Evolutionary conservation across 2,113 vertebrate genomes (phyloP), one percentile per base, ranked within the genome.

Genomic region (Zingel zingel): DNA sequence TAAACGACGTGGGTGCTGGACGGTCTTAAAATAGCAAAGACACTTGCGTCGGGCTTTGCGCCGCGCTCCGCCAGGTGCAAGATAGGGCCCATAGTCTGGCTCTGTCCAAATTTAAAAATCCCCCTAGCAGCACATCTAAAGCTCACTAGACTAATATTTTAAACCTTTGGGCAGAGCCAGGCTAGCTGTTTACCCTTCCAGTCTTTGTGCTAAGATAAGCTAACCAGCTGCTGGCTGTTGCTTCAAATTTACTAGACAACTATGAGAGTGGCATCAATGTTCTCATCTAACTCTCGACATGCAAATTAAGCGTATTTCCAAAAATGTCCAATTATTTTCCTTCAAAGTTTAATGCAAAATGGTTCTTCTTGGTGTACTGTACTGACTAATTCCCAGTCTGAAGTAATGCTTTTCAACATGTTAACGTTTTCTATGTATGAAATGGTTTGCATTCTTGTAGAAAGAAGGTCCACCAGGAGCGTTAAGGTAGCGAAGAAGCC

Each of bases 371-470:
- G n/a, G n/a, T 66, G 15, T 45, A 15, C 21, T 47, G n/a, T 23
- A 59, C 2, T 59, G 30, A 59, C 2, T 59, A 59, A 59, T 62
- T 61, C 39, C 39, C 39, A 39, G 39, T 39, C 54, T 18, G 10
- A 25, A 25, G 56, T 57, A 5, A 15, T 27, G 25, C 16, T 15
- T 27, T 51, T 5, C 9, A 13, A 61, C 47, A n/a, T 25, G 4
- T 73, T 51, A 23, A 43, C 54, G 65, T 73, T 64, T 23, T 21
- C n/a, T 25, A 2, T 65, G 81, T 25, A 30, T 65, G 4, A 69
- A 59, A 54, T n/a, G 18, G 23, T 74, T 89, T 78, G 63, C 61
- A 27, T 77, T 76, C 86, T 84, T 33, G 16, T 88, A 94, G 92
- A 81, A 2, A 82, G 72, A 39, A 90, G 87, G 14, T 77, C 81